A percentile compares a stretch with the other conserved stretches of the same genome.
These are phyloP conservation scores for Halichoerus grypus DNA, from an alignment of 2,113 vertebrate species.

Conservation along the genomic window DNA sequence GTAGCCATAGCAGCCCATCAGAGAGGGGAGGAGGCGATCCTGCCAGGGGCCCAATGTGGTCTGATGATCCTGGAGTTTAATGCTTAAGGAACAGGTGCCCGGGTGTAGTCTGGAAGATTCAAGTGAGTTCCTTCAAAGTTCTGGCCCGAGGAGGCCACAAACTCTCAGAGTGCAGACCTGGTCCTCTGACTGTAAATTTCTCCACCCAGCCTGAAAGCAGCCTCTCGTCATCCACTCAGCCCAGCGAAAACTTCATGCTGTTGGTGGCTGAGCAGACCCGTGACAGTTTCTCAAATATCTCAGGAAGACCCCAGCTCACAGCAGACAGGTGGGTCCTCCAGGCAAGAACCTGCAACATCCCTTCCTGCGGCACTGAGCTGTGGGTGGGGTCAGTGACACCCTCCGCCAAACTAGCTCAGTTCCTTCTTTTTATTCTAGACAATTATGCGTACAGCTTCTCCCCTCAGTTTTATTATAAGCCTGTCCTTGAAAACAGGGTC, in stretches of 20 bases:
- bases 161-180: background rate
- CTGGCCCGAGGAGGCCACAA: background rate
- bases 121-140: background rate
- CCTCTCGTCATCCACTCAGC: background rate
- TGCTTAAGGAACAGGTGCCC: background rate
- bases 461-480: background rate
- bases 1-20: background rate
- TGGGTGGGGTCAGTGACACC: background rate
- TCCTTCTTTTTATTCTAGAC: background rate
- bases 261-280: background rate
- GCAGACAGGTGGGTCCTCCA: slow-evolving; percentile 50
- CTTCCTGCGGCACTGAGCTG: background rate
- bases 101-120: background rate
- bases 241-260: slow-evolving; percentile 65
- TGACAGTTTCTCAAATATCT: background rate
- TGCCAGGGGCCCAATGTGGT: background rate
- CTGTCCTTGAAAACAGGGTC: background rate
- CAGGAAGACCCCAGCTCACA: background rate
- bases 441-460: background rate
- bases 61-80: background rate
- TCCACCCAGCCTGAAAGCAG: slow-evolving; percentile 66
- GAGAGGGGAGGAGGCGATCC: background rate
- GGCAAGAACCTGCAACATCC: background rate
- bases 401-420: background rate
- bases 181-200: slow-evolving; percentile 1